These are phyloP conservation scores for Tolypeutes matacus DNA, from an alignment of 2,797 vertebrate species.

Conservation along the genomic window DNA sequence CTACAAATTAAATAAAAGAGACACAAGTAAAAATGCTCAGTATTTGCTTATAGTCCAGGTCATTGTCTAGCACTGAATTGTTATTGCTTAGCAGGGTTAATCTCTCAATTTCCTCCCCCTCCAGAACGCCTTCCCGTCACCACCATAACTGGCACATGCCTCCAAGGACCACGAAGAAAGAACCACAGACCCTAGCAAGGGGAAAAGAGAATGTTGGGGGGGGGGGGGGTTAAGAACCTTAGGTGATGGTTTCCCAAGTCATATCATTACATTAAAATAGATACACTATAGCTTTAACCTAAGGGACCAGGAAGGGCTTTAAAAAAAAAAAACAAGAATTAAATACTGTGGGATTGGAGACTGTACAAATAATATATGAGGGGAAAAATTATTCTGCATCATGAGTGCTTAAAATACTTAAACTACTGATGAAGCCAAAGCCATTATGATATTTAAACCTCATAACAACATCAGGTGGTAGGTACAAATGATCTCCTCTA, in stretches of 20 bases:
- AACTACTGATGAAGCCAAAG: conserved; percentile 24
- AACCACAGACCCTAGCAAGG: background rate
- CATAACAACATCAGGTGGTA: background rate
- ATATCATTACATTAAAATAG: background rate
- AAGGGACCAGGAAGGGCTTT: background rate
- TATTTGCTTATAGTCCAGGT: background rate
- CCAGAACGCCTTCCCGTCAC: background rate
- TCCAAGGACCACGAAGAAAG: background rate
- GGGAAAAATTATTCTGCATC: background rate
- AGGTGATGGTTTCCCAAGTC: background rate
- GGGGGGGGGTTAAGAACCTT: background rate
- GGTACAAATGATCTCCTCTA: background rate
- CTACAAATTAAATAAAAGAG: background rate
- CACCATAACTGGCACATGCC: background rate
- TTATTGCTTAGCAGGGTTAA: background rate
- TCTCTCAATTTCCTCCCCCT: background rate
- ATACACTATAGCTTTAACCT: conserved; percentile 16
- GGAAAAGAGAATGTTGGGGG: background rate
- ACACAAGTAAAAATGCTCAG: background rate
- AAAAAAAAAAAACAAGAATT: background rate
- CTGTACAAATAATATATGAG: background rate
- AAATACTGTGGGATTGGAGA: background rate
- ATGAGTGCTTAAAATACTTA: conserved; percentile 38
- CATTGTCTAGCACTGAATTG: background rate
- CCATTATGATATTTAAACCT: background rate